Evolutionary conservation across 2,113 vertebrate species (phyloP), one percentile per base, ranked within the genome.

Genomic region (Peucedramus taeniatus): DNA sequence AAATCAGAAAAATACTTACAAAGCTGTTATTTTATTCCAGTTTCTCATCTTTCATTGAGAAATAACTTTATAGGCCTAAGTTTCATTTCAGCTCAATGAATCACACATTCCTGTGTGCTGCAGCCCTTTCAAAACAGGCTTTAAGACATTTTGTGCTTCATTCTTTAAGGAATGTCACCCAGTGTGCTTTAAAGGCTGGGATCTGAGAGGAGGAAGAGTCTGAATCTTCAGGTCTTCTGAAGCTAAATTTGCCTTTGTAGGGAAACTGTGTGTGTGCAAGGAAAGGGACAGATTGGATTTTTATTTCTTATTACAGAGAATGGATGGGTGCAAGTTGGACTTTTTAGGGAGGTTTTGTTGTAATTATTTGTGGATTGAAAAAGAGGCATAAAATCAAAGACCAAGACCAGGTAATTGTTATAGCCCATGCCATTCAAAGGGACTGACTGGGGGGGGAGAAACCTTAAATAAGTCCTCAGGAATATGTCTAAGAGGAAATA

Each of bases 21-120:
- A 80, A 83, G n/a, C 57, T 69, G 22, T 31, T 68, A 19, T 10
- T 22, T 1, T 49, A 28, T 56, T 79, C 45, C 3, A 2, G n/a
- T 37, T 83, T 69, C 49, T 94, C 49, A 30, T 91, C 40, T 89
- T 84, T 66, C 42, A 27, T 85, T 89, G 61, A 72, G 57, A 82
- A 84, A 66, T 60, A 85, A 65, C 40, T 82, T 90, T 68, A n/a
- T 22, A 76, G 85, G 44, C 22, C 6, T 12, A 20, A 40, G 40
- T 82, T 84, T 83, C 85, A 72, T 92, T 91, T 44, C 78, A 85
- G 49, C 53, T 24, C 57, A 49, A 23, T 94, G 93, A 96, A 85
- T 95, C 78, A 83, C 51, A 89, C 78, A 88, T 95, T 96, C 78
- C 57, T 92, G 66, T 83, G 70, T 72, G 70, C 45, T 94, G 61